A percentile compares a stretch with the other conserved stretches of the same genome.
Conservation (phyloP, 2,113 vertebrate species). For the Ptilonorhynchus violaceus region DNA sequence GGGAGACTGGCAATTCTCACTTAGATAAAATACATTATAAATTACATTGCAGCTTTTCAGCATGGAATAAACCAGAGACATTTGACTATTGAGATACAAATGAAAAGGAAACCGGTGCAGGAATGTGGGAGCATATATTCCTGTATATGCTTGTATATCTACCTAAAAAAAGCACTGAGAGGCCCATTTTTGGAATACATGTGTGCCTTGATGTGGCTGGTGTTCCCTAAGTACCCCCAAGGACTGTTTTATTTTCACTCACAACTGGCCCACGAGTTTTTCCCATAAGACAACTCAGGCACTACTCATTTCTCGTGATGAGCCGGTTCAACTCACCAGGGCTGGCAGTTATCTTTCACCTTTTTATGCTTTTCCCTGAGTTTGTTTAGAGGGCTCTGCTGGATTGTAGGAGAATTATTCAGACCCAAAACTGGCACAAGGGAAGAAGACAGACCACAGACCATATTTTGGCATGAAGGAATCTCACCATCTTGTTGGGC, state of each 20-base stretch:
- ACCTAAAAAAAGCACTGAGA: not conserved
- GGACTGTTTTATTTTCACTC: not conserved
- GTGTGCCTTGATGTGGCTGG: not conserved
- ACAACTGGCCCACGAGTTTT: rapidly evolving
- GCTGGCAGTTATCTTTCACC: not conserved
- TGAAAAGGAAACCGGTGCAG: not conserved
- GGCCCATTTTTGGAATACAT: not conserved
- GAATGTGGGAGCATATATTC: not conserved
- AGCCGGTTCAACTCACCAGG: not conserved
- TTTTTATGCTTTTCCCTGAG: not conserved
- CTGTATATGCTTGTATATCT: not conserved
- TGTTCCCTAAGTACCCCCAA: not conserved
- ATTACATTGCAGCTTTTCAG: not conserved
- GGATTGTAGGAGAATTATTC: not conserved
- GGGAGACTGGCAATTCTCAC: not conserved
- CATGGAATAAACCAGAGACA: not conserved
- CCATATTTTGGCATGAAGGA: not conserved
- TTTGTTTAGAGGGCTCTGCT: not conserved
- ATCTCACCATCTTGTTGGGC: not conserved
- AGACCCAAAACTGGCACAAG: not conserved
- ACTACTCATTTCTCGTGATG: not conserved
- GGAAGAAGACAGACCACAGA: not conserved
- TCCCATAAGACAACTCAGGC: not conserved
- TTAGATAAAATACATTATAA: not conserved
- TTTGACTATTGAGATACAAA: not conserved